A percentile compares a stretch with the other conserved stretches of the same genome.
phyloP scores from a whole-genome alignment of 2,888 invertebrate genomes.

The Macropis europaea region DNA sequence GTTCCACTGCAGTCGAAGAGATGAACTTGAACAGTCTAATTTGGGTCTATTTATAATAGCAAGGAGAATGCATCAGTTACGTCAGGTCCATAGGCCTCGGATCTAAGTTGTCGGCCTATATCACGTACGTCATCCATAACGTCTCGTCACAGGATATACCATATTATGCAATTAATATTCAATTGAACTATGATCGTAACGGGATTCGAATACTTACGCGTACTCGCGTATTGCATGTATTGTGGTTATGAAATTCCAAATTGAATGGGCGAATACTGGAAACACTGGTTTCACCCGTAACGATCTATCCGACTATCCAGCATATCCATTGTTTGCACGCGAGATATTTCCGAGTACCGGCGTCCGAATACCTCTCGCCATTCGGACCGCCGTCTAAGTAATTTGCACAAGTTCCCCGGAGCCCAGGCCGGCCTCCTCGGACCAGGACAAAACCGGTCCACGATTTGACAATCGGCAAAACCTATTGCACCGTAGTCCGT shows the following conservation, averaged over 20 bases:
- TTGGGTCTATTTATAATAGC: too few relatives aligned
- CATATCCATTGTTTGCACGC: conserved; percentile 45
- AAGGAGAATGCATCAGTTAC: too few relatives aligned
- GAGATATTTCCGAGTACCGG: conserved; percentile 42
- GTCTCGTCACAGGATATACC: too few relatives aligned
- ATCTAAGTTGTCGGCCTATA: too few relatives aligned
- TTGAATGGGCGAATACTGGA: conserved; percentile 20
- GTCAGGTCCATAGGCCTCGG: too few relatives aligned
- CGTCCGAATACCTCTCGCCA: conserved; percentile 40
- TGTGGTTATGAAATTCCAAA: conserved; percentile 27
- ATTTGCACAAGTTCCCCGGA: conserved; percentile 43
- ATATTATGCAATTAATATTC: too few relatives aligned
- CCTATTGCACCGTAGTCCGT: conserved; percentile 13
- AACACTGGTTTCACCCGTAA: conserved; percentile 18
- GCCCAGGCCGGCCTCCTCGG: neutral
- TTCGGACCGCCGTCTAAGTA: conserved; percentile 56
- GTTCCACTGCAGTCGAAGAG: too few relatives aligned
- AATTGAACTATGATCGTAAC: too few relatives aligned
- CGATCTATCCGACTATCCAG: conserved; percentile 20
- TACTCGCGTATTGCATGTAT: neutral
- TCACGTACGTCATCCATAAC: too few relatives aligned
- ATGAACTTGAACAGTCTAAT: too few relatives aligned
- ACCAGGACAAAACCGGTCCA: conserved; percentile 26
- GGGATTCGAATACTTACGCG: too few relatives aligned
- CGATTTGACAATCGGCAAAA: conserved; percentile 43